Percentiles rank a stretch among this genome's conserved stretches.
Evolutionary conservation across 2,113 vertebrate species (phyloP).

Genomic region (Podilymbus podiceps): DNA sequence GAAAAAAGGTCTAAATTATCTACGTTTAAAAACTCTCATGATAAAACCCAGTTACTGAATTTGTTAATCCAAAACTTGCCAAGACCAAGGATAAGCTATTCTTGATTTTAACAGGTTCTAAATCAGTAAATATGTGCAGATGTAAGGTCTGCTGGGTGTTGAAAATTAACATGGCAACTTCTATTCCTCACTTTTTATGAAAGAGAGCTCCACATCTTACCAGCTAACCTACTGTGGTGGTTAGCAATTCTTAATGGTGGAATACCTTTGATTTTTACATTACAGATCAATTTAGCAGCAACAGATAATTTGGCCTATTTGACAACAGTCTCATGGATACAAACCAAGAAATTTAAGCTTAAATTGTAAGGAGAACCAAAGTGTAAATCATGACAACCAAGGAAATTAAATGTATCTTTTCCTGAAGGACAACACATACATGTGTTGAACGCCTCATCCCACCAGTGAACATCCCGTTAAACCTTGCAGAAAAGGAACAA

Average conservation of each 20-base stretch:
- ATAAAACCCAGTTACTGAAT: background rate
- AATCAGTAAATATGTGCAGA: background rate
- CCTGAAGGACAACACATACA: background rate
- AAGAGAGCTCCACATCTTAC: background rate
- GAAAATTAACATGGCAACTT: slow-evolving; percentile 12
- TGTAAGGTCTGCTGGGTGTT: background rate
- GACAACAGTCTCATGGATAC: background rate
- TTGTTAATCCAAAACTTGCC: background rate
- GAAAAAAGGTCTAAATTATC: background rate
- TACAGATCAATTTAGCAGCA: background rate
- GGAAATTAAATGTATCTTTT: background rate
- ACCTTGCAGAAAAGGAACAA: background rate
- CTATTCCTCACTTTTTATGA: background rate
- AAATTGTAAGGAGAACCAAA: background rate
- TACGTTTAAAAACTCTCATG: background rate
- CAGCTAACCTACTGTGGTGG: background rate
- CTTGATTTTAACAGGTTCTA: background rate
- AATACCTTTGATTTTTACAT: background rate
- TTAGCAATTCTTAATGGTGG: background rate
- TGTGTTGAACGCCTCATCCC: background rate
- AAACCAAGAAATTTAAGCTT: background rate
- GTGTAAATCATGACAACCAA: background rate
- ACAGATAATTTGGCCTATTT: background rate
- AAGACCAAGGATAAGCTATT: background rate
- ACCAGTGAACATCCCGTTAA: background rate